Base-by-base conservation (phyloP, 2,888 invertebrate genomes). In the Candidula unifasciata region DNA sequence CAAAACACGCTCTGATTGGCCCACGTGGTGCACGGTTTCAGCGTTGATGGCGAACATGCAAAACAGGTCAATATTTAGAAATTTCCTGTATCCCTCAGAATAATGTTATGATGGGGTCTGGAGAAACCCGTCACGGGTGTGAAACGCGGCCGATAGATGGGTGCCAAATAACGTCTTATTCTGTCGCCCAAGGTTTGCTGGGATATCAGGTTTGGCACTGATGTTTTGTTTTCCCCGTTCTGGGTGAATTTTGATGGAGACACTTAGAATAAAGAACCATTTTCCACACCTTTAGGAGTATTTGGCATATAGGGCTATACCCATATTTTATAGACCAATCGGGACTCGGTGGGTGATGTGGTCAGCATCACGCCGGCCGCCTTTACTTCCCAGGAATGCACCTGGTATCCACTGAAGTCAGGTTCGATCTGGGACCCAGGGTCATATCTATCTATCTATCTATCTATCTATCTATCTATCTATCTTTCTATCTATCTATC, bases 41-140 rank as follows among this genome's bases (percentile, higher is more conserved):
- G 35, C 78, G n/a, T n/a, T 27, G 78, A 66, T 44, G 66, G 30
- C 78, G 78, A 37, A 78, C 78, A 66, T 78, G 78, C 27, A 64
- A 78, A 78, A 78, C 44, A 66, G 37, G 78, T 66, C 60, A 78
- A 78, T 78, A 78, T 78, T 78, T 78, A 6, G 78, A 44, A 66
- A 78, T 78, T 66, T 37, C 44, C 35, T 64, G 37, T 37, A 44
- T 66, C 66, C 10, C 78, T n/a, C 78, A 27, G 44, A 78, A 64
- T 64, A 78, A 78, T 78, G 66, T 78, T 78, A 37, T 64, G 37
- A 66, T 30, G 60, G 35, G 16, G 37, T 10, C 24, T 37, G 1
- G 2, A n/a, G 44, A n/a, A 78, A 66, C 37, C 44, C 54, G 21
- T 10, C 24, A 3, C 33, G 73, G 52, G 27, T 27, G 52, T 74